A percentile compares a stretch with the other conserved stretches of the same genome.
These are phyloP conservation scores for Lasioglossum malachurum DNA, from an alignment of 2,888 invertebrate genomes.

Conservation along the genomic window DNA sequence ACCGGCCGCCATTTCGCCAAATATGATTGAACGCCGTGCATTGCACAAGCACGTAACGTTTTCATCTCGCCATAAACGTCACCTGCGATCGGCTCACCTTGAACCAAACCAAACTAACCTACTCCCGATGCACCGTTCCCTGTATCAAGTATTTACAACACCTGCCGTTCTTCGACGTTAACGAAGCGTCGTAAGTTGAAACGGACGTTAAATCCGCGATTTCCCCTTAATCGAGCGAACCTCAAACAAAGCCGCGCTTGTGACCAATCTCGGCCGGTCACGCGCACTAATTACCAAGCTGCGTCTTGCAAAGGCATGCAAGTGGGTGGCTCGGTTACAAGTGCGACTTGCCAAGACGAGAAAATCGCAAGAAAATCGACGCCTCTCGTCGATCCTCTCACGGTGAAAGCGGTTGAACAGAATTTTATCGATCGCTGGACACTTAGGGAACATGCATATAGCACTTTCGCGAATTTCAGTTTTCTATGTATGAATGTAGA, in stretches of 20 bases:
- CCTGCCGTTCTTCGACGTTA: conserved; percentile 64
- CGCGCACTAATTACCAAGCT: conserved; percentile 67
- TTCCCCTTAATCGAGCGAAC: conserved; percentile 46
- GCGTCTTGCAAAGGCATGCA: conserved; percentile 54
- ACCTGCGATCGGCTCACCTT: conserved; percentile 51
- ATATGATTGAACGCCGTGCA: neutral
- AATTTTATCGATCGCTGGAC: neutral
- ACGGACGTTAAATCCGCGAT: conserved; percentile 42
- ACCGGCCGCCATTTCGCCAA: neutral
- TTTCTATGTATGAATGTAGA: neutral
- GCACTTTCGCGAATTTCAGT: neutral
- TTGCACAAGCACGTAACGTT: conserved; percentile 18
- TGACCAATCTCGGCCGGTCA: conserved; percentile 59
- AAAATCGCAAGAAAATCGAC: conserved; percentile 43
- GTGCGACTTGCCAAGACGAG: conserved; percentile 25
- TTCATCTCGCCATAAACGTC: conserved; percentile 17
- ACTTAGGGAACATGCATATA: neutral
- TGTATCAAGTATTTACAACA: conserved; percentile 51
- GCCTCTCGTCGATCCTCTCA: conserved; percentile 24
- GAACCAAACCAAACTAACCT: conserved; percentile 49
- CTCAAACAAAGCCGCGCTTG: conserved; percentile 72
- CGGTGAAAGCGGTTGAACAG: conserved; percentile 5
- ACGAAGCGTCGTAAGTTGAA: conserved; percentile 57
- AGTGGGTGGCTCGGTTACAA: conserved; percentile 59
- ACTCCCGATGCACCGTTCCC: conserved; percentile 51